These are phyloP conservation scores for Phaethon lepturus DNA, from an alignment of 2,113 vertebrate genomes.

Conservation along the genomic window DNA sequence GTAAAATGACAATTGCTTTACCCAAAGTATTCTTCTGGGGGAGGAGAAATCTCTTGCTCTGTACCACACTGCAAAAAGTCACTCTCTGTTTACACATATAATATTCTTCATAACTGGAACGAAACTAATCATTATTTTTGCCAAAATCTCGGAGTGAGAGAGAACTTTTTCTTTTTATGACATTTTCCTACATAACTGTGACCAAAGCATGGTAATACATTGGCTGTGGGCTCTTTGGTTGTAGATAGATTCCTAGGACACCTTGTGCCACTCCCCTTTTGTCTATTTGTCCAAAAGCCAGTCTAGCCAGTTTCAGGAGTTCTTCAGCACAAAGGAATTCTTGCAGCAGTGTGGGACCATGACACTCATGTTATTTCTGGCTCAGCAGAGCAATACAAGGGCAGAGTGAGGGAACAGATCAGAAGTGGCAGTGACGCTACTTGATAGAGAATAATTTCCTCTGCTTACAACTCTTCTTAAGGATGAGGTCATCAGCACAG, in stretches of 20 bases:
- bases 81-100: background rate
- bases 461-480: background rate
- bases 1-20: background rate
- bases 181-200: background rate
- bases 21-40: background rate
- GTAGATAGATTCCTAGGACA: background rate
- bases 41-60: background rate
- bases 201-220: background rate
- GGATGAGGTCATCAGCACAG: background rate
- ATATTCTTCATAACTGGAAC: background rate
- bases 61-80: background rate
- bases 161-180: background rate
- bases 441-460: background rate
- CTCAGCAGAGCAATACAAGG: background rate
- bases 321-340: background rate
- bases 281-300: constrained; percentile 28
- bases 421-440: background rate
- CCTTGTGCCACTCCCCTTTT: background rate
- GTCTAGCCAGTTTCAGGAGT: constrained; percentile 29
- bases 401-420: background rate
- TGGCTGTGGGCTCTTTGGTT: background rate
- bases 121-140: background rate
- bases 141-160: background rate
- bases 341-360: background rate
- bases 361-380: background rate